These are phyloP conservation scores for Oryzias woworae DNA, from an alignment of 2,113 vertebrate species.

Conservation along the genomic window DNA sequence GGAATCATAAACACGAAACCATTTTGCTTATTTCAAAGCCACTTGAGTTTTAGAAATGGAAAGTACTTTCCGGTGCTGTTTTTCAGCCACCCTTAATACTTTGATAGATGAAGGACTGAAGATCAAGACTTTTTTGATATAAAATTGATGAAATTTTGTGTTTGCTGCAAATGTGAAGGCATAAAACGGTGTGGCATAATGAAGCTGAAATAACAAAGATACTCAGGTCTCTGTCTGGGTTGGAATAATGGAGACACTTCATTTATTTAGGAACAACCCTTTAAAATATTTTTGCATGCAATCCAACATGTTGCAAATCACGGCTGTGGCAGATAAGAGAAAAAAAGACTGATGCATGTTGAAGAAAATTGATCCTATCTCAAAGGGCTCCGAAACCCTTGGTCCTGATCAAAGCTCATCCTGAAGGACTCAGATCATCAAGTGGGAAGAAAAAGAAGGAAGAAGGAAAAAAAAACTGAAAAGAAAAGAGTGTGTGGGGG, in stretches of 20 bases:
- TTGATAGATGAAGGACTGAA: conserved; percentile 57
- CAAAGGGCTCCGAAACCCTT: conserved; percentile 75
- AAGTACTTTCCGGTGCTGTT: conserved; percentile 51
- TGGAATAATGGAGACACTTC: conserved; percentile 48
- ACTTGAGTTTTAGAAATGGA: conserved; percentile 59
- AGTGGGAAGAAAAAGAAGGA: conserved; percentile 47
- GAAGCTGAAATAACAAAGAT: conserved; percentile 54
- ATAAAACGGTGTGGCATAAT: conserved; percentile 48
- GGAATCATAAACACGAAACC: conserved; percentile 60
- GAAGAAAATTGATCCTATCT: conserved; percentile 78
- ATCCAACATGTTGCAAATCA: conserved; percentile 36
- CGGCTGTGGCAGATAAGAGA: conserved; percentile 46
- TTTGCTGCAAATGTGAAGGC: conserved; percentile 48
- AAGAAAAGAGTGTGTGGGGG: conserved; percentile 52
- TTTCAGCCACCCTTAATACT: conserved; percentile 60
- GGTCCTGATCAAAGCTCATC: conserved; percentile 77
- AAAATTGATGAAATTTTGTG: conserved; percentile 48
- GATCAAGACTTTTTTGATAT: conserved; percentile 41
- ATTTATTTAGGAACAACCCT: conserved; percentile 47
- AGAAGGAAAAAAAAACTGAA: conserved; percentile 44
- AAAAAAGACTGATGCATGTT: conserved; percentile 70
- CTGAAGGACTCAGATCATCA: conserved; percentile 71
- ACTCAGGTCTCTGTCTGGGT: conserved; percentile 47
- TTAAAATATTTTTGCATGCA: conserved; percentile 49
- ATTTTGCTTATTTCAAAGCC: conserved; percentile 63